Base-by-base conservation (phyloP, 1,140 invertebrate species). In the Zaprionus davidi region DNA sequence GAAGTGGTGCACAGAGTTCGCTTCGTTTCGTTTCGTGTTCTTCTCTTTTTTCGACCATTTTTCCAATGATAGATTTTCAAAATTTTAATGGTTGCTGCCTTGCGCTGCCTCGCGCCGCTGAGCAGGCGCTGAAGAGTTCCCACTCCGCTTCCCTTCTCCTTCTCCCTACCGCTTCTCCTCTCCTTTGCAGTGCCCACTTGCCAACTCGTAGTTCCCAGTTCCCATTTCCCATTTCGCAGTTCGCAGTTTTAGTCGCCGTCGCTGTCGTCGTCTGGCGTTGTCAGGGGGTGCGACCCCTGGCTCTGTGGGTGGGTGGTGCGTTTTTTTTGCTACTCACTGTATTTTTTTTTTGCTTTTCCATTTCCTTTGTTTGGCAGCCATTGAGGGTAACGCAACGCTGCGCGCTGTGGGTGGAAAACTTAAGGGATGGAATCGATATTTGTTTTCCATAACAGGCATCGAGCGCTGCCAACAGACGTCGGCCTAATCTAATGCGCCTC, bases 51-150 rank as follows among this genome's bases (percentile, higher is more conserved):
- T 79, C 86, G 49, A 82, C 87, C 88, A 91, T 91, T 91, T 91
- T 92, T 90, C 90, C 90, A 92, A 92, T 92, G 90, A 92, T 92
- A 90, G 85, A 91, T 92, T 92, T 91, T 90, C 82, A 83, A 91
- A 92, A 92, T 90, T 92, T 92, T 92, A 92, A 92, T 92, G 90
- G 90, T 92, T 85, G 85, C 81, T 81, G 76, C 66, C 71, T 82
- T n/a, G 13, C 38, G 13, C 38, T 41, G 13, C 15, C 38, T 41
- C 38, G 79, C 82, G 68, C 90, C 88, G 88, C 77, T 91, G 90
- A 90, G 84, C 88, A 76, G 78, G 65, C 84, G 86, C 77, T 77
- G 62, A 53, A 76, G 66, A 82, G 82, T 56, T 66, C 9, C 22
- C 55, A 31, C 15, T 11, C 63, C 49, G 2, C 4, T 13, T 24